Evolutionary conservation across 37 sponge, comb jelly and placozoan species (phyloP).

Genomic region (Beroe ovata): DNA sequence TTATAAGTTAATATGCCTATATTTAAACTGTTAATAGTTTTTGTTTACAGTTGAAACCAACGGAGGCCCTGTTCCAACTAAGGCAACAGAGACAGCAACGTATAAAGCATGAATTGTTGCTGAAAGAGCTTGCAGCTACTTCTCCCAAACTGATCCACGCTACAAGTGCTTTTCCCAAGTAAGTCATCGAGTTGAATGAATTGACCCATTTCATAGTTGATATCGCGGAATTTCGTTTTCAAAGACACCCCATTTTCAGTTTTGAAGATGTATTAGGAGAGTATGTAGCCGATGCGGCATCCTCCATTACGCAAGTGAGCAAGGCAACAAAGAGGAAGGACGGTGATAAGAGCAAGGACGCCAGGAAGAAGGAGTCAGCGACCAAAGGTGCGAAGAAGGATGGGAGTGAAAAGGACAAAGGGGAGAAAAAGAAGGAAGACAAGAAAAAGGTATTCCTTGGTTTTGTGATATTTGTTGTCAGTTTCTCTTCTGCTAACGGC

Average conservation of each 20-base stretch:
- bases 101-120: conserved; percentile 50
- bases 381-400: neutral
- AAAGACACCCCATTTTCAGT: too few relatives aligned
- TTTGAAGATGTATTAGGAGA: conserved; percentile 59
- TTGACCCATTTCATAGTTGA: too few relatives aligned
- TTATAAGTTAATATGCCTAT: too few relatives aligned
- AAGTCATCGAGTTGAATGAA: too few relatives aligned
- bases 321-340: neutral
- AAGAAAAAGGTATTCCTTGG: neutral
- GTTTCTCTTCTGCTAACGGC: neutral
- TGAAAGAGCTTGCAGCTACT: conserved; percentile 48
- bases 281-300: neutral
- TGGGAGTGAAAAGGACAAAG: conserved; percentile 9
- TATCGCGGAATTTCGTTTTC: too few relatives aligned
- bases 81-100: conserved; percentile 53
- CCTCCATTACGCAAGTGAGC: neutral
- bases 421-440: conserved; percentile 67
- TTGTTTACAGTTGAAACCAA: conserved; percentile 32
- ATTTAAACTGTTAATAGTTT: too few relatives aligned
- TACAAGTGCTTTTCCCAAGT: conserved; percentile 60
- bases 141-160: conserved; percentile 48
- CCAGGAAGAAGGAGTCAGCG: neutral
- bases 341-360: neutral
- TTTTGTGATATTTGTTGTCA: too few relatives aligned
- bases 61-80: conserved; percentile 65